Conservation (phyloP, 92 coral and sea anemone species). For the Hydrozoanthus gracilis region DNA sequence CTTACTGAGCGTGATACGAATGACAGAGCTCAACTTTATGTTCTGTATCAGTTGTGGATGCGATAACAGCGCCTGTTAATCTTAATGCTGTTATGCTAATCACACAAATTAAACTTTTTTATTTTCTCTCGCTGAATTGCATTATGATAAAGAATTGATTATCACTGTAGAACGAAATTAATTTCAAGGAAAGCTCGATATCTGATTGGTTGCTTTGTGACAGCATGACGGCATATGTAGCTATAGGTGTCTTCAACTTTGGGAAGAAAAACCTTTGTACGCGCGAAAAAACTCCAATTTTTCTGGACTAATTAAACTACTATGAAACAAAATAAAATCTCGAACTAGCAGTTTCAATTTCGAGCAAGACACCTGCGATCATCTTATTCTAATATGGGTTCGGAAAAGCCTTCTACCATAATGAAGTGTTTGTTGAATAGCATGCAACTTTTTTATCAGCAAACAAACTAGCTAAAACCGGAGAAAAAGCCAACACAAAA, state of each 20-base stretch:
- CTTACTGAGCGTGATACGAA: background rate
- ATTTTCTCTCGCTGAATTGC: background rate
- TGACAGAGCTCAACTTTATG: too few species aligned
- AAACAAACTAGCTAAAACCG: background rate
- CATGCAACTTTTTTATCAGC: background rate
- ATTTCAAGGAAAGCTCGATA: background rate
- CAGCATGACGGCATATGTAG: background rate
- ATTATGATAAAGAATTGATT: conserved; percentile 14
- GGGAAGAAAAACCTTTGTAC: too few species aligned
- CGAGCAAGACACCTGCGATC: too few species aligned
- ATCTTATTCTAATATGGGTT: too few species aligned
- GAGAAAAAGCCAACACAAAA: background rate
- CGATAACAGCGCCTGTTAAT: background rate
- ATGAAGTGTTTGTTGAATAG: background rate
- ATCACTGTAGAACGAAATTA: background rate
- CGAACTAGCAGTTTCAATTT: too few species aligned
- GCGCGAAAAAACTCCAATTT: too few species aligned
- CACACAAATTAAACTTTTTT: background rate
- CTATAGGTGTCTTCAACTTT: too few species aligned
- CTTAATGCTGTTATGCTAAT: background rate
- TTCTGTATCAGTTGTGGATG: too few species aligned
- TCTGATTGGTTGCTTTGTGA: background rate
- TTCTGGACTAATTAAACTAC: too few species aligned
- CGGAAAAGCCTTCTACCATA: background rate
- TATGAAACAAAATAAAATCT: too few species aligned